These are phyloP conservation scores for Myripristis jacobus DNA, from an alignment of 2,797 vertebrate genomes.

Conservation along the genomic window DNA sequence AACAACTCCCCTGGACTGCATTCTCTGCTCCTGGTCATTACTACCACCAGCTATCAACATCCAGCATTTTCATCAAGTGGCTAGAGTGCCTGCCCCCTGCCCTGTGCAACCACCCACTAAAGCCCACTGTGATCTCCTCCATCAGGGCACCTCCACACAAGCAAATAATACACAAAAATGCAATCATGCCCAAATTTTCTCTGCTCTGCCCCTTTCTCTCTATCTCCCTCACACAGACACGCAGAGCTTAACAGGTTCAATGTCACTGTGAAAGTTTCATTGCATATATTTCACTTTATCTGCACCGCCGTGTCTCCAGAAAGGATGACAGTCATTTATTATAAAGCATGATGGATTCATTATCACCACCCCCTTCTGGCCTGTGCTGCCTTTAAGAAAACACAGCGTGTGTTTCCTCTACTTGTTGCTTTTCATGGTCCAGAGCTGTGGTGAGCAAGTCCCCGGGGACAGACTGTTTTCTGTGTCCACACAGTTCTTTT, in stretches of 20 bases:
- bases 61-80: constrained; percentile 27
- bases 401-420: constrained; percentile 12
- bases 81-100: constrained; percentile 45
- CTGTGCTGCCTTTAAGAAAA: constrained; percentile 7
- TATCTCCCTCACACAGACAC: not conserved
- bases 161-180: constrained; percentile 30
- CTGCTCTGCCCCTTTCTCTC: not conserved
- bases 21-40: constrained; percentile 26
- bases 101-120: constrained; percentile 42
- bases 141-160: constrained; percentile 31
- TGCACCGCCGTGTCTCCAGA: constrained; percentile 1
- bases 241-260: constrained; percentile 5
- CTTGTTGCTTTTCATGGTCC: constrained; percentile 41
- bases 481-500: constrained; percentile 27
- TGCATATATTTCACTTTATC: constrained; percentile 6
- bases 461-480: constrained; percentile 37
- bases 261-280: not conserved
- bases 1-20: constrained; percentile 40
- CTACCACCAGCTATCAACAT: constrained; percentile 24
- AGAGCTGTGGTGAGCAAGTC: constrained; percentile 30
- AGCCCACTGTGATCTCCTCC: constrained; percentile 42
- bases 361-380: constrained; percentile 3
- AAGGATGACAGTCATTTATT: constrained; percentile 7
- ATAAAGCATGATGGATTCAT: constrained; percentile 21
- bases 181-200: constrained; percentile 27